A percentile compares a stretch with the other conserved stretches of the same genome.
Evolutionary conservation across 2,888 invertebrate species (phyloP).

Genomic region (Cylloceria caligata): DNA sequence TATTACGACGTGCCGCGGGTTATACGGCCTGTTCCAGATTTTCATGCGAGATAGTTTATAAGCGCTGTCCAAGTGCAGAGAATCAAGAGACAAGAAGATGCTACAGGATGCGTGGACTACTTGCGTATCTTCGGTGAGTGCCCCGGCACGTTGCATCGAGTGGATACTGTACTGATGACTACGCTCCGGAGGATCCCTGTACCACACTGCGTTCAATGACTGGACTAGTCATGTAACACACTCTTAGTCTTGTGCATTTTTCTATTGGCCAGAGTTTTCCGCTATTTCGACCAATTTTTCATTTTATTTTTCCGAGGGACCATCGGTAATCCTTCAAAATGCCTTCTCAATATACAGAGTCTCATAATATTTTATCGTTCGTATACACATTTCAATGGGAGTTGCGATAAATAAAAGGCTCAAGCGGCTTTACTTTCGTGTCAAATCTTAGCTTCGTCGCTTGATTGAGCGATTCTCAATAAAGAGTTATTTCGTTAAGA

Average conservation of each 20-base stretch:
- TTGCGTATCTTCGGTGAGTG: conserved; percentile 57
- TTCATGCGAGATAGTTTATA: conserved; percentile 82
- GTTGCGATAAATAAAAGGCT: too few relatives aligned
- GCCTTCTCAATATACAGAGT: too few relatives aligned
- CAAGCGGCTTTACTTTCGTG: too few relatives aligned
- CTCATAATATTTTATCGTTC: not conserved
- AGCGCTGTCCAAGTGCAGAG: conserved; percentile 74
- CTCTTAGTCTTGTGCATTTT: conserved; percentile 2
- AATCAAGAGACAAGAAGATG: conserved; percentile 67
- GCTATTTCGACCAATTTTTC: too few relatives aligned
- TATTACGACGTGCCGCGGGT: conserved; percentile 67
- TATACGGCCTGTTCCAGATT: conserved; percentile 79
- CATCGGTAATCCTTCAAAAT: too few relatives aligned
- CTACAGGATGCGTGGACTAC: conserved; percentile 79
- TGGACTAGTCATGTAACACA: not conserved
- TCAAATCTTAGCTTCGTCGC: too few relatives aligned
- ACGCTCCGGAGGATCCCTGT: not conserved
- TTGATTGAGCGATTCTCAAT: too few relatives aligned
- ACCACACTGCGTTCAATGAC: not conserved
- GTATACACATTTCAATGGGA: not conserved
- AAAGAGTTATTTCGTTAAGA: too few relatives aligned
- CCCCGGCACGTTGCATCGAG: conserved; percentile 22
- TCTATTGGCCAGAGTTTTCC: too few relatives aligned
- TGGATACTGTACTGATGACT: not conserved
- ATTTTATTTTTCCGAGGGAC: too few relatives aligned